These are phyloP conservation scores for Aramus guarauna DNA, from an alignment of 2,113 vertebrate species.

Conservation along the genomic window DNA sequence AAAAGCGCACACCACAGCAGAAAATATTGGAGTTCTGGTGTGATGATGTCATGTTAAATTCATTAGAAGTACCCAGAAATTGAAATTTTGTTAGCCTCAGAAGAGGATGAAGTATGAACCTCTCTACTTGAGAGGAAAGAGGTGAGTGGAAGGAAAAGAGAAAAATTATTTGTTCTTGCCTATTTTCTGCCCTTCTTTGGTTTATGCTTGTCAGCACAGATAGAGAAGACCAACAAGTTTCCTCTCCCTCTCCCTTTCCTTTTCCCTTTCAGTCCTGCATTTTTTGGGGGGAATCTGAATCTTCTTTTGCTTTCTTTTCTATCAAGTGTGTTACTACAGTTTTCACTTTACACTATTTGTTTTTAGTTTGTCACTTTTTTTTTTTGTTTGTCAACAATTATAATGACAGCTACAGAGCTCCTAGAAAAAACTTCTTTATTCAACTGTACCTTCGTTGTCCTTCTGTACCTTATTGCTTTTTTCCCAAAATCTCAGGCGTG, in stretches of 20 bases:
- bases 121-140: neutral
- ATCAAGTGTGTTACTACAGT: neutral
- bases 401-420: neutral
- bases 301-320: neutral
- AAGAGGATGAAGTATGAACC: neutral
- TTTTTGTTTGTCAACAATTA: neutral
- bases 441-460: neutral
- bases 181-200: neutral
- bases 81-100: neutral
- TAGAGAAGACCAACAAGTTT: neutral
- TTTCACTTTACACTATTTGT: neutral
- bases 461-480: neutral
- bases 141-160: neutral
- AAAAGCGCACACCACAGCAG: slow-evolving; percentile 1
- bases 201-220: rapidly evolving
- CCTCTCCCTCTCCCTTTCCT: neutral
- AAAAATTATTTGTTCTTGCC: neutral
- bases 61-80: neutral
- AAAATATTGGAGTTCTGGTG: neutral
- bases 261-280: neutral
- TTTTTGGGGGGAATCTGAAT: neutral
- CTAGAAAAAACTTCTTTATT: neutral
- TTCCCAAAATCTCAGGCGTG: neutral
- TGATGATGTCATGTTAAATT: slow-evolving; percentile 32
- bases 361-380: neutral